phyloP scores from a whole-genome alignment of 2,888 invertebrate species.

The Matsumyia berberina region DNA sequence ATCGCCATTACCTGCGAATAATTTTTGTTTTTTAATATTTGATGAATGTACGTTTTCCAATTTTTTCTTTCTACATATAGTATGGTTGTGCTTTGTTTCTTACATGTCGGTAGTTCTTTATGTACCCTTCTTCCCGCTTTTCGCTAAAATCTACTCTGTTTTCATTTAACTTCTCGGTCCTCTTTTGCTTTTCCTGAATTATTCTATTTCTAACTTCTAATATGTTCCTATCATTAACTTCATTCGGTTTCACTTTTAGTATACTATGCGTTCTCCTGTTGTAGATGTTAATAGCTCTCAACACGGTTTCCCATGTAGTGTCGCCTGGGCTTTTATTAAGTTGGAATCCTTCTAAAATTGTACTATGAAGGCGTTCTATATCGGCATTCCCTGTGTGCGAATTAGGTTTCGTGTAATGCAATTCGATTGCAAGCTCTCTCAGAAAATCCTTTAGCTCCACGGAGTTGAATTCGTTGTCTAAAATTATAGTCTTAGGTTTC shows the following conservation, averaged over 20 bases:
- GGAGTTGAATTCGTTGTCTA: background rate
- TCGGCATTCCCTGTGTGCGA: background rate
- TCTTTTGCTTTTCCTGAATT: background rate
- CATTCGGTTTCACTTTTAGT: background rate
- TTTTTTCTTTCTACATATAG: background rate
- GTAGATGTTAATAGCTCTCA: background rate
- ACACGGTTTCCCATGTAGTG: background rate
- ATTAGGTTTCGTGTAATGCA: background rate
- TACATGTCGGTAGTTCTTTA: background rate
- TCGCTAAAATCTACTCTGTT: background rate
- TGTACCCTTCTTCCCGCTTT: background rate
- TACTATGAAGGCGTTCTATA: background rate
- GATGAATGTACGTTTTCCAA: background rate
- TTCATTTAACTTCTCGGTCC: background rate
- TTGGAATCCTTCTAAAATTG: background rate
- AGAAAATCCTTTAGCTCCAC: constrained; percentile 1
- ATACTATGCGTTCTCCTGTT: background rate
- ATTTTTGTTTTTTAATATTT: background rate
- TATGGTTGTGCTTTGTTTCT: background rate
- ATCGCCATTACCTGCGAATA: background rate
- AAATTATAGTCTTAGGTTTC: background rate
- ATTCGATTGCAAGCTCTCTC: background rate
- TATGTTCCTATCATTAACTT: background rate
- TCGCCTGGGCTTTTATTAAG: background rate
- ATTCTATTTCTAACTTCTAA: background rate